phyloP scores from a whole-genome alignment of 2,888 invertebrate species.

The Octodonta nipae region DNA sequence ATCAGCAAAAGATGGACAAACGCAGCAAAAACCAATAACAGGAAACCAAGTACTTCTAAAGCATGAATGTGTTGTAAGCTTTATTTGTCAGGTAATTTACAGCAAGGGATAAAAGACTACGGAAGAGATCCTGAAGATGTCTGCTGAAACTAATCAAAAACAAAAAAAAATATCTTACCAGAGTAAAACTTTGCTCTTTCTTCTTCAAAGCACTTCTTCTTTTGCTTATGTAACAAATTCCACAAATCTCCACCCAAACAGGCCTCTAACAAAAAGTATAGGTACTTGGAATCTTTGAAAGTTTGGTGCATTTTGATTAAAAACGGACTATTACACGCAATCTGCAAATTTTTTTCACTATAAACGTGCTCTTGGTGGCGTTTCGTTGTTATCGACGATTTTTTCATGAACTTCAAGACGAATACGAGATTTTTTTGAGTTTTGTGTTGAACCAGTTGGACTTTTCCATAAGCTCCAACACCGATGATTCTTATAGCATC shows the following conservation, averaged over 20 bases:
- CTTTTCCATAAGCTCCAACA: slow-evolving; percentile 81
- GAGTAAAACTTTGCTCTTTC: slow-evolving; percentile 71
- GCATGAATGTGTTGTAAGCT: too few relatives aligned
- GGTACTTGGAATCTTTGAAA: slow-evolving; percentile 75
- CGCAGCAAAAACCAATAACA: too few relatives aligned
- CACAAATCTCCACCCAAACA: slow-evolving; percentile 88
- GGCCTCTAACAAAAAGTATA: slow-evolving; percentile 87
- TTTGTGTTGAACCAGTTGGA: slow-evolving; percentile 48
- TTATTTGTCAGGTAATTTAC: too few relatives aligned
- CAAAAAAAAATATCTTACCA: slow-evolving; percentile 7
- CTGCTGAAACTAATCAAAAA: too few relatives aligned
- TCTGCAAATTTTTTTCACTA: slow-evolving; percentile 51
- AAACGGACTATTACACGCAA: slow-evolving; percentile 24
- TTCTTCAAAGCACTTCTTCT: slow-evolving; percentile 51
- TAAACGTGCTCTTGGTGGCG: slow-evolving; percentile 56
- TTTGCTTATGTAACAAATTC: slow-evolving; percentile 73
- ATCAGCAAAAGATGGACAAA: too few relatives aligned
- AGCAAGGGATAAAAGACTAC: too few relatives aligned
- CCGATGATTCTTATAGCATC: slow-evolving; percentile 72
- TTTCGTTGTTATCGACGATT: slow-evolving; percentile 51
- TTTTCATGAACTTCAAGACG: slow-evolving; percentile 55
- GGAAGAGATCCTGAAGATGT: too few relatives aligned
- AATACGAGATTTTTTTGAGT: slow-evolving; percentile 35
- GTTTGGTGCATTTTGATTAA: slow-evolving; percentile 66
- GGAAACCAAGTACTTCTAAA: too few relatives aligned